Base-by-base conservation (phyloP, 1,140 invertebrate species). In the Rhizoglyphus robini region DNA sequence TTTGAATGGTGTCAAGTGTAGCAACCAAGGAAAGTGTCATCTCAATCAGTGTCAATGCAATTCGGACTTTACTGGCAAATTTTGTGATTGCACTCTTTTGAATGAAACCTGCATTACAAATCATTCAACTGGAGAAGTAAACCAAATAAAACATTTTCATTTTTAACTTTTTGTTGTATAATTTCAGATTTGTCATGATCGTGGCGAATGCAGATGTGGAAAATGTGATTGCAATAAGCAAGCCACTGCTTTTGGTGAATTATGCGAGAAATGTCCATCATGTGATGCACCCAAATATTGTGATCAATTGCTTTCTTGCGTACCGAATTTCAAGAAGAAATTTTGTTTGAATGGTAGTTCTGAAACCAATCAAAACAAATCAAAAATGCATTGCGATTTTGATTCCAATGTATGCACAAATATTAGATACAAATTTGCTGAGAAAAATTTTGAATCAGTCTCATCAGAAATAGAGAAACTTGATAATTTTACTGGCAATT, bases 1-100 rank as follows among this genome's bases (percentile, higher is more conserved):
- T 74, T 83, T 85, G 29, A 71, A 82, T 68, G 75, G 92, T 11
- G 86, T 84, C 65, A n/a, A 74, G 30, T 61, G 41, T 57, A 38
- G 29, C 23, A 4, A 25, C 13, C 23, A 62, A 18, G 41, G 65
- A 11, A 23, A 64, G 25, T 64, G 63, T 64, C 1, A 4, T 13
- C 25, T 34, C 13, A 29, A 13, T n/a, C 30, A 34, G 23, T 65
- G 54, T 41, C 25, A 11, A 13, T 65, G 63, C n/a, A 48, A 49
- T 23, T n/a, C 25, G 15, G 18, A 20, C 5, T 64, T 3, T 57
- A 11, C 32, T 30, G 63, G 63, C 27, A 49, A n/a, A 31, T 57
- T n/a, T 57, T 64, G 63, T 64, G 63, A 64, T 27, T 64, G 63
- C 41, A 18, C 47, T 11, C 29, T 25, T 1, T 48, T 27, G 5